Evolutionary conservation across 2,113 vertebrate species (phyloP), one percentile per base, ranked within the genome.

Genomic region (Labeo catla): DNA sequence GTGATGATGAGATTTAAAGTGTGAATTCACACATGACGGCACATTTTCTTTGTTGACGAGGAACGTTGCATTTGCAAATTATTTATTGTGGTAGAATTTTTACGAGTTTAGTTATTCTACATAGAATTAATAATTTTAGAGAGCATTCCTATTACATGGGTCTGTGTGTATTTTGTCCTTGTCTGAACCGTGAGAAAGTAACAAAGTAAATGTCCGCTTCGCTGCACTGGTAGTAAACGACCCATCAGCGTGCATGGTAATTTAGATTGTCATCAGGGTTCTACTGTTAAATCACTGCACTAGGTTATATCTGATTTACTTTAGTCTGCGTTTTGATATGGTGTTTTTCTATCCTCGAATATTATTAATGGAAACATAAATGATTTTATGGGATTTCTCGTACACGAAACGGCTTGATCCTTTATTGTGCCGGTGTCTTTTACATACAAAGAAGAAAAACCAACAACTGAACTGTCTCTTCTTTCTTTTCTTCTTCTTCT

Each of bases 371-470:
- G 63, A 81, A 49, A 70, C 89, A 68, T 21, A 19, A 7, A 72
- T 43, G 8, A 21, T 21, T 72, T 45, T 72, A 8, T 43, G 19
- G 36, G 39, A 72, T 19, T 70, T 70, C 15, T 70, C 34, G 84
- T 28, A 68, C 45, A 77, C 70, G 36, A 87, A 86, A 74, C 12
- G 76, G 87, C 73, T 74, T 43, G 88, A 85, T 80, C 23, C 72
- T 50, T 84, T 61, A 86, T 54, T 10, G 63, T 68, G 54, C 68
- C 87, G 23, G 43, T 78, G 74, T 79, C 77, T 87, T 34, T 79
- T 52, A 50, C 78, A 90, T 36, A 93, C 91, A 94, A 93, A 93
- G 91, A 88, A 86, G 73, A 90, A 87, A 28, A 28, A 28, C 86
- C 89, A 92, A 89, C 88, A 91, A 87, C 72, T 89, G 87, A 85